A percentile compares a stretch with the other conserved stretches of the same genome.
Evolutionary conservation across 2,888 invertebrate genomes (phyloP).

Genomic region (Drosophila fungiperda): DNA sequence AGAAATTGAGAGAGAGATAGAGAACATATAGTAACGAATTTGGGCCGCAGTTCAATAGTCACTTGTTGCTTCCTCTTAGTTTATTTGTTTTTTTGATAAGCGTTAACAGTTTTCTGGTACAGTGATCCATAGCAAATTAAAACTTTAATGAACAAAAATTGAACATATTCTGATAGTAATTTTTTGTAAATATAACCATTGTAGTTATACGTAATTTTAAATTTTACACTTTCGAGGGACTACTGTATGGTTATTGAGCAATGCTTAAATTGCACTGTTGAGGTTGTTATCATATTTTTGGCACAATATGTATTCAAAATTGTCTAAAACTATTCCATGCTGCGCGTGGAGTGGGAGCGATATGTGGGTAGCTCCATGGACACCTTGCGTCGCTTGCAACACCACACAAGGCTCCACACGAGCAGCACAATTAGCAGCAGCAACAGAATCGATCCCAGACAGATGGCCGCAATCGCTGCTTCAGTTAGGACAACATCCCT

Average conservation of each 20-base stretch:
- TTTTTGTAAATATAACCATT: not conserved
- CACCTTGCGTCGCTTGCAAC: conserved; percentile 86
- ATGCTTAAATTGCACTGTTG: conserved; percentile 17
- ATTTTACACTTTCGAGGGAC: not conserved
- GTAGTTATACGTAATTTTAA: not conserved
- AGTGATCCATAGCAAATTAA: not conserved
- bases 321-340: conserved; percentile 71
- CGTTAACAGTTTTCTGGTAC: conserved; percentile 39
- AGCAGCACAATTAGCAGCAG: conserved; percentile 88
- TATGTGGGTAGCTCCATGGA: conserved; percentile 88
- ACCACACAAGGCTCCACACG: conserved; percentile 87
- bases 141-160: not conserved
- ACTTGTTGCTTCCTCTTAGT: conserved; percentile 52
- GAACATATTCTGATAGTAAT: not conserved
- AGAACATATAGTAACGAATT: conserved; percentile 6
- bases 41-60: conserved; percentile 8
- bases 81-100: conserved; percentile 33
- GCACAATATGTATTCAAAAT: conserved; percentile 16
- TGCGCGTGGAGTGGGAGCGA: conserved; percentile 84
- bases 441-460: conserved; percentile 88
- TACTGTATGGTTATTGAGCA: conserved; percentile 25
- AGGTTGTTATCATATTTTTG: conserved; percentile 30
- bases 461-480: conserved; percentile 89
- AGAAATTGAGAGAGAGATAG: conserved; percentile 9
- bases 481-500: conserved; percentile 84